Percentiles rank a stretch among this genome's conserved stretches.
phyloP scores from a whole-genome alignment of 2,888 invertebrate genomes.

The Candidula unifasciata region DNA sequence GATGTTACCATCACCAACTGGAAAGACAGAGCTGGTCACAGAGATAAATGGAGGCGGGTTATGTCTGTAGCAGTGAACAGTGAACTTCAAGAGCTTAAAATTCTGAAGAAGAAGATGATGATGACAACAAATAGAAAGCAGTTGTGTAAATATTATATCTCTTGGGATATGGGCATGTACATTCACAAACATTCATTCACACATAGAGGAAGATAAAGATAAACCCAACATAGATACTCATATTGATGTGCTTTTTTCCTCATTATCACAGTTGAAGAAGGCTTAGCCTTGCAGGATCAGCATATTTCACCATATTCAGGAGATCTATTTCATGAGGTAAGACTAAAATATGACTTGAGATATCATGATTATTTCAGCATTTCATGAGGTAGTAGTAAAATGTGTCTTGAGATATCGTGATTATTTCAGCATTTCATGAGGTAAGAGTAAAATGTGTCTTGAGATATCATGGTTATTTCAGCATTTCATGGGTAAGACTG shows the following conservation, averaged over 20 bases:
- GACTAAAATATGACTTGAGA: background rate
- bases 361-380: no score
- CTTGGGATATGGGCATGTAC: no score
- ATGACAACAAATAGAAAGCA: background rate
- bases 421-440: slow-evolving; percentile 83
- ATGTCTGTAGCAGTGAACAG: no score
- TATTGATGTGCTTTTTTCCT: slow-evolving; percentile 5
- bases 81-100: no score
- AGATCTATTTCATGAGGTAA: slow-evolving; percentile 89
- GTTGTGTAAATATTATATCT: background rate
- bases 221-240: background rate
- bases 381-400: slow-evolving; percentile 84
- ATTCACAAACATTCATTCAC: no score
- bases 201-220: background rate
- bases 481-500: slow-evolving; percentile 82
- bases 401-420: background rate
- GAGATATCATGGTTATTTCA: background rate
- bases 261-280: slow-evolving; percentile 86
- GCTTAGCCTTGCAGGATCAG: slow-evolving; percentile 86
- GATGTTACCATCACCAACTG: no score
- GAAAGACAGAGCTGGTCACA: no score
- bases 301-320: slow-evolving; percentile 90
- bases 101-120: no score
- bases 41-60: no score
- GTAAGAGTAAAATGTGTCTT: slow-evolving; percentile 1